Percentiles rank a stretch among this genome's conserved stretches.
phyloP scores from a whole-genome alignment of 2,797 vertebrate genomes.

The Bovichtus diacanthus region DNA sequence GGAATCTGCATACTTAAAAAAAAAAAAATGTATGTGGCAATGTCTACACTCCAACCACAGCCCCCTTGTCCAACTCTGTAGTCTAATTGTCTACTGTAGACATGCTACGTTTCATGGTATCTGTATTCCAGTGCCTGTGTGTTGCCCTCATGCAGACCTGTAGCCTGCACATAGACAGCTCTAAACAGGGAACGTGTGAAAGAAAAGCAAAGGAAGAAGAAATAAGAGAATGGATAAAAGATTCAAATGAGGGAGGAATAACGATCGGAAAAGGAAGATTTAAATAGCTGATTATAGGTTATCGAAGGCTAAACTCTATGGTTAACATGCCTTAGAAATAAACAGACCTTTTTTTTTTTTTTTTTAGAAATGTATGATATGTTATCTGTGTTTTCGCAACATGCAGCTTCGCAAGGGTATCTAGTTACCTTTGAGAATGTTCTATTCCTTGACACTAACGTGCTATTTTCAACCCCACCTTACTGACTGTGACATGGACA shows the following conservation, averaged over 20 bases:
- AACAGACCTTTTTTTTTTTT: too few species aligned
- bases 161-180: constrained; percentile 53
- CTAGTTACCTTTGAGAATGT: constrained; percentile 1
- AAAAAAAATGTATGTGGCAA: constrained; percentile 51
- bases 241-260: neutral
- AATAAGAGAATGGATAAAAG: neutral
- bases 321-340: neutral
- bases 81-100: constrained; percentile 64
- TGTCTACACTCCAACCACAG: constrained; percentile 50
- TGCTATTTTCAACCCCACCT: neutral
- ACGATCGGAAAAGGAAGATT: neutral
- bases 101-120: constrained; percentile 85
- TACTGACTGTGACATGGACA: neutral
- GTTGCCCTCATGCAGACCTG: constrained; percentile 72
- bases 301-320: neutral
- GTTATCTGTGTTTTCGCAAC: neutral
- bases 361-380: neutral
- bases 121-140: constrained; percentile 84
- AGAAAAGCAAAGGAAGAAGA: neutral
- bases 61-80: constrained; percentile 34
- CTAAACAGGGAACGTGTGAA: neutral
- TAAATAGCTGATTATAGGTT: neutral
- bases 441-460: constrained; percentile 16
- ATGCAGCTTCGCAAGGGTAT: too few species aligned
- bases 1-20: constrained; percentile 86